phyloP scores from a whole-genome alignment of 2,113 vertebrate genomes.

The Melanerpes formicivorus region DNA sequence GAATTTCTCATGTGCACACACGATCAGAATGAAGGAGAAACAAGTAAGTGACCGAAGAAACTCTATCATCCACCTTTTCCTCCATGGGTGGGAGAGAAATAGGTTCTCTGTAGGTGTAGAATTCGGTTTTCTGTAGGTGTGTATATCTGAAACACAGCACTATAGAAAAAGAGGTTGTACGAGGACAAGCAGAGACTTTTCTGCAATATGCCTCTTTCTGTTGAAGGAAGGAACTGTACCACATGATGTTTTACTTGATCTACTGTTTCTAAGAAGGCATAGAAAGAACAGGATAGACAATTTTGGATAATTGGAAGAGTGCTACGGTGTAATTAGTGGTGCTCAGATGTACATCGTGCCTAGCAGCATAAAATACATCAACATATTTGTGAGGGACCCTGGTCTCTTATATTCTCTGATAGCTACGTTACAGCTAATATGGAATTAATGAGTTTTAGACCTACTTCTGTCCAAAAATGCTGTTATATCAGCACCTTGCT shows the following conservation, averaged over 20 bases:
- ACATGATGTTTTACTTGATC: neutral
- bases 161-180: neutral
- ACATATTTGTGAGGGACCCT: neutral
- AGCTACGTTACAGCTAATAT: neutral
- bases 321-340: neutral
- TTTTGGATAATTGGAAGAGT: neutral
- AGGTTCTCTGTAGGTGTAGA: neutral
- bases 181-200: neutral
- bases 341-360: neutral
- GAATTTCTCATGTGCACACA: neutral
- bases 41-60: neutral
- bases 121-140: neutral
- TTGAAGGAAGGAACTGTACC: neutral
- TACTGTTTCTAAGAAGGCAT: neutral
- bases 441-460: neutral
- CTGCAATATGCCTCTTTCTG: neutral
- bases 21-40: neutral
- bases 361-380: neutral
- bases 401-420: neutral
- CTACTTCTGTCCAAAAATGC: neutral
- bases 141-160: neutral
- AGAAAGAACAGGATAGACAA: neutral
- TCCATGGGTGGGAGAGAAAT: neutral
- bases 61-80: neutral
- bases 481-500: neutral